A percentile compares a stretch with the other conserved stretches of the same genome.
phyloP scores from a whole-genome alignment of 2,797 vertebrate species.

The Gambusia yucatana region DNA sequence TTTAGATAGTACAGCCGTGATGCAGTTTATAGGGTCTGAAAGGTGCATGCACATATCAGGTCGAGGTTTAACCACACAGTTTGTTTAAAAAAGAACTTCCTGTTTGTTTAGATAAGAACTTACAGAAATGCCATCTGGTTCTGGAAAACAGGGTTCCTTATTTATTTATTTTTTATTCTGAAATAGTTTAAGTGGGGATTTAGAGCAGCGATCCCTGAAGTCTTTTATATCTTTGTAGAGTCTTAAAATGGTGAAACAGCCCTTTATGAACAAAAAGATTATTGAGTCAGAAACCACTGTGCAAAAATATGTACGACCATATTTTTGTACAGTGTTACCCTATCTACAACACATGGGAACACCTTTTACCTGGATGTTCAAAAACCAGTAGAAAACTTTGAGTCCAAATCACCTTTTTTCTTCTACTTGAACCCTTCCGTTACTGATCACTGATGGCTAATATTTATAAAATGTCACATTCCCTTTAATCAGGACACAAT shows the following conservation, averaged over 20 bases:
- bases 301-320: not conserved
- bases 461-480: not conserved
- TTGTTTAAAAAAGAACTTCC: not conserved
- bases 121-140: not conserved
- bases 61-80: not conserved
- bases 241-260: not conserved
- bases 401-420: not conserved
- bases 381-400: not conserved
- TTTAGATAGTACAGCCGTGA: constrained; percentile 28
- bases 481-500: not conserved
- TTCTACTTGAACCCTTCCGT: not conserved
- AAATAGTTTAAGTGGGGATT: not conserved
- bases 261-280: not conserved
- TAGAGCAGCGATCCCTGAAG: not conserved
- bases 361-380: not conserved
- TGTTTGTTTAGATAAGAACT: not conserved
- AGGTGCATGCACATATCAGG: constrained; percentile 16
- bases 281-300: not conserved
- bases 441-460: not conserved
- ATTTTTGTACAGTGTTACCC: not conserved
- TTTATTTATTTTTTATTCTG: not conserved
- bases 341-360: not conserved
- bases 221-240: not conserved
- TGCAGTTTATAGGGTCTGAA: constrained; percentile 49
- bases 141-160: not conserved